Evolutionary conservation across 2,797 vertebrate genomes (phyloP).

Genomic region (Cottoperca gobio): DNA sequence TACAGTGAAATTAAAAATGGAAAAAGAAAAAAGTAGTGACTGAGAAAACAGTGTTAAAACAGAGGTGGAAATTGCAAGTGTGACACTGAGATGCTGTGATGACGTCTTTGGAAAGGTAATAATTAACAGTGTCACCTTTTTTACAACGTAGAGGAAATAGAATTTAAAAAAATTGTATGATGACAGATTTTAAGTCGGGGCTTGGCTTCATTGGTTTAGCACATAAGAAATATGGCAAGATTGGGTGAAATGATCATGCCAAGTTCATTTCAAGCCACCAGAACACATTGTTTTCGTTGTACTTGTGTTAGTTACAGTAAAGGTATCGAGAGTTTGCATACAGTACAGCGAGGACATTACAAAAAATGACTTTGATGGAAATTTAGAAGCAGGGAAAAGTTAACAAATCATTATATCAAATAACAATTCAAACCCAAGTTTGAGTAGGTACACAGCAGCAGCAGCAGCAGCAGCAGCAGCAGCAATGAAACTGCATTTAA

Average conservation of each 20-base stretch:
- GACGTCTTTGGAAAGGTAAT: constrained; percentile 72
- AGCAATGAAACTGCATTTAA: neutral
- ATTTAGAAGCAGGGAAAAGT: constrained; percentile 6
- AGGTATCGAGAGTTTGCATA: neutral
- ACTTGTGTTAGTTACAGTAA: neutral
- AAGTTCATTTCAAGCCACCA: constrained; percentile 44
- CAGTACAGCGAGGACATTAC: neutral
- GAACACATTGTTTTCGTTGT: constrained; percentile 41
- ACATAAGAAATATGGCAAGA: constrained; percentile 54
- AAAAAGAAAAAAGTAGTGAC: constrained; percentile 23
- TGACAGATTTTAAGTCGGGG: constrained; percentile 65
- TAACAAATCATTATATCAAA: neutral
- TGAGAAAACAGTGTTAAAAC: constrained; percentile 55
- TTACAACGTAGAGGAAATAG: constrained; percentile 60
- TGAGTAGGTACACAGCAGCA: neutral
- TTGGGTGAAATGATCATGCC: constrained; percentile 30
- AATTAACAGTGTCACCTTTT: constrained; percentile 63
- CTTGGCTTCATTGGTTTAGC: constrained; percentile 59
- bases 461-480: no score
- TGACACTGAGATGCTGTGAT: constrained; percentile 61
- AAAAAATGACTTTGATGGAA: neutral
- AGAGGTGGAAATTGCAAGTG: constrained; percentile 60
- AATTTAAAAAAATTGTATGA: constrained; percentile 46
- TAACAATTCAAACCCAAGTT: neutral
- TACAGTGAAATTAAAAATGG: constrained; percentile 61